Base-by-base conservation (phyloP, 1,140 invertebrate genomes). In the Cotesia chilonis region DNA sequence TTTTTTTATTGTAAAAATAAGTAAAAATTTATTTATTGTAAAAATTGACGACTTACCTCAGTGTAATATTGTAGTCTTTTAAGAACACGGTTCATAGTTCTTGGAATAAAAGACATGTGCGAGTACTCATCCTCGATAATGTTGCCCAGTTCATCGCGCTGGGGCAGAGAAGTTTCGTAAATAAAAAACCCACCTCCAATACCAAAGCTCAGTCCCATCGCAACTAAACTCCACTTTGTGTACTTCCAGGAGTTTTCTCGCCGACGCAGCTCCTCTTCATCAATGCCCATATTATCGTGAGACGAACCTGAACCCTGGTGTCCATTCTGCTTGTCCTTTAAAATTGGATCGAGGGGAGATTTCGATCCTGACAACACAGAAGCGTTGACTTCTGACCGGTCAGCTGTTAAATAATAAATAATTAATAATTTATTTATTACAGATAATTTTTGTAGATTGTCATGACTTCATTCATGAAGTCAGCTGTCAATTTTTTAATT, bases 81-180 rank as follows among this genome's bases (percentile, higher is more conserved):
- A 83, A 90, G 91, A 52, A 94, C 90, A 63, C 95, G 88, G 73
- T 90, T 90, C 17, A 93, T 80, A 79, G 95, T 93, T 85, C 94
- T 93, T 77, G 92, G 82, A 17, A 91, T 81, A 2, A 89, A 80
- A 47, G 94, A 92, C 84, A 94, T 88, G 72, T 92, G 78, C 57
- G 89, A 90, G 81, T 94, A 96, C 87, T 97, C 94, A 89, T 97
- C 95, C 83, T 92, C 89, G 36, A 96, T 90, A 38, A 89, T 75
- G 67, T 92, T 89, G 4, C 95, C 95, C 37, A 94, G 88, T 60
- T 91, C 90, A 80, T 95, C 94, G 14, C 87, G 85, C 37, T 89
- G 85, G 1, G 95, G 94, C 17, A 89, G 89, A 9, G 94, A 94
- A 86, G 92, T 87, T 85, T 92, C 89, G 77, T 90, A 90, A 68